phyloP scores from a whole-genome alignment of 2,888 invertebrate genomes.

The Sepiola atlantica region DNA sequence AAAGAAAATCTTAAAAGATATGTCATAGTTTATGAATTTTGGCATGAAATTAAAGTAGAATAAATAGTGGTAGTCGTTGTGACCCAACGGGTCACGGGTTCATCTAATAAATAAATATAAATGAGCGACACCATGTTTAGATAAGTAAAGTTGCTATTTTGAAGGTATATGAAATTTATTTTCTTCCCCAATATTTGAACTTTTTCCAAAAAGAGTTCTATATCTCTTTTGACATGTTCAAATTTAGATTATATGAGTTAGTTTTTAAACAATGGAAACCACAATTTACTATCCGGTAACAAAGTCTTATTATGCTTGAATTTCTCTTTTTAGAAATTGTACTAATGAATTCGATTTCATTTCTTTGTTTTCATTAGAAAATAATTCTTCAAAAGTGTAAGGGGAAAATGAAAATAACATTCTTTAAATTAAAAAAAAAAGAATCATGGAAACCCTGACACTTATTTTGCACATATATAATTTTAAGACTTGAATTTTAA shows the following conservation, averaged over 20 bases:
- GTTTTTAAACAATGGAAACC: background rate
- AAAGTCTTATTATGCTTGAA: background rate
- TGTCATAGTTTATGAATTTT: too few relatives aligned
- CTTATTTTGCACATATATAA: background rate
- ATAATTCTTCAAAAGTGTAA: background rate
- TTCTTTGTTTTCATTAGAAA: slow-evolving; percentile 15
- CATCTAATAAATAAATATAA: too few relatives aligned
- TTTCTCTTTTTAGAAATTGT: background rate
- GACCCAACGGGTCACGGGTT: too few relatives aligned
- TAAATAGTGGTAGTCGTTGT: too few relatives aligned
- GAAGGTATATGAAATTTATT: too few relatives aligned
- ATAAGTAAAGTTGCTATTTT: too few relatives aligned
- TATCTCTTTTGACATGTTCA: background rate
- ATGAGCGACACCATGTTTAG: too few relatives aligned
- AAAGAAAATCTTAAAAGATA: too few relatives aligned
- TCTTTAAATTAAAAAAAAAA: background rate
- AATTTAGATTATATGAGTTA: background rate
- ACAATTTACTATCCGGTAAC: background rate
- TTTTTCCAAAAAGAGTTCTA: too few relatives aligned
- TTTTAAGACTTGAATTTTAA: background rate
- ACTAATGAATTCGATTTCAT: background rate
- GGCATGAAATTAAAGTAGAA: too few relatives aligned
- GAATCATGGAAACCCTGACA: background rate
- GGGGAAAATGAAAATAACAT: background rate
- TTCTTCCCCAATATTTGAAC: too few relatives aligned